Conservation (phyloP, 2,888 invertebrate species). For the Thysanoteuthis rhombus region DNA sequence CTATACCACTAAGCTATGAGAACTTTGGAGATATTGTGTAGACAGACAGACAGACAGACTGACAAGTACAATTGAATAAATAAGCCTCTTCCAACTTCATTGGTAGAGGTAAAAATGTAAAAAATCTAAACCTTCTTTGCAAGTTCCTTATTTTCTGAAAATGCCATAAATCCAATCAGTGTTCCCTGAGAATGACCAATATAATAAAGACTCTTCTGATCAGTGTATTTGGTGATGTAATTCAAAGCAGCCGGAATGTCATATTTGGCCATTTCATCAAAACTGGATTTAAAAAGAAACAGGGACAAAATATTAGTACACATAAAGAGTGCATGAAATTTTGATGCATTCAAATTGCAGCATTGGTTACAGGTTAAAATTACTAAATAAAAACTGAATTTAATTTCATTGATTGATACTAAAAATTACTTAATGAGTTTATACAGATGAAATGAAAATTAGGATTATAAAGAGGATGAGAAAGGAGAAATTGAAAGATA, state of each 20-base stretch:
- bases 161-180: constrained; percentile 63
- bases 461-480: neutral
- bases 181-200: constrained; percentile 91
- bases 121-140: constrained; percentile 70
- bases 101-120: too few relatives aligned
- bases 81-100: too few relatives aligned
- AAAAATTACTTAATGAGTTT: neutral
- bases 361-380: too few relatives aligned
- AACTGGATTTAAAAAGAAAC: constrained; percentile 72
- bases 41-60: too few relatives aligned
- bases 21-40: too few relatives aligned
- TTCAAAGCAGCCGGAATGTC: constrained; percentile 89
- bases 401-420: neutral
- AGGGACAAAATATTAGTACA: neutral
- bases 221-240: constrained; percentile 75
- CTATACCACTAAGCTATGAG: too few relatives aligned
- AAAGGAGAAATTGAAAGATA: neutral
- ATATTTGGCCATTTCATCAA: constrained; percentile 86
- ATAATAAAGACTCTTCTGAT: constrained; percentile 76
- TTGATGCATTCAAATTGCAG: too few relatives aligned
- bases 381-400: neutral
- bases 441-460: too few relatives aligned
- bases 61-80: too few relatives aligned
- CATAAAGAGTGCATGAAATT: neutral
- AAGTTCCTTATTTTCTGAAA: constrained; percentile 58